phyloP scores from a whole-genome alignment of 2,113 vertebrate species.

The Mola mola region DNA sequence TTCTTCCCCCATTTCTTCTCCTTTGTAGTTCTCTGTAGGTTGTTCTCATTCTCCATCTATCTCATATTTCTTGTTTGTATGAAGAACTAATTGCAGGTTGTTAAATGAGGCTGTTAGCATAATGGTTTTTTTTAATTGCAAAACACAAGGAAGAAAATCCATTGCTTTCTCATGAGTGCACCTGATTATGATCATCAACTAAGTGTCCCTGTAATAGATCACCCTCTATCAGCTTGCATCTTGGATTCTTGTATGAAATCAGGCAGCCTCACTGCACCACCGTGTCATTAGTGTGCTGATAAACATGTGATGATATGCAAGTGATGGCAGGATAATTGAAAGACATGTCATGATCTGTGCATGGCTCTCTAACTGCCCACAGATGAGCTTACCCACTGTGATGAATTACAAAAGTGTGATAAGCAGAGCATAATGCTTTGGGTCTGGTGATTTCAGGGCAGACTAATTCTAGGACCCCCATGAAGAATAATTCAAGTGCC shows the following conservation, averaged over 20 bases:
- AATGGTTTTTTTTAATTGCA: conserved; percentile 39
- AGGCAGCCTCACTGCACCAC: not conserved
- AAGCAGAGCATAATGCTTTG: conserved; percentile 12
- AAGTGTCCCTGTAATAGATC: conserved; percentile 7
- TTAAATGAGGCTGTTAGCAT: conserved; percentile 56
- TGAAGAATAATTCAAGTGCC: conserved; percentile 29
- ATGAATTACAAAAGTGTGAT: conserved; percentile 45
- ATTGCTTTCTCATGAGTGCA: conserved; percentile 20
- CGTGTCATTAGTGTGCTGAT: not conserved
- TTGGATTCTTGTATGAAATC: not conserved
- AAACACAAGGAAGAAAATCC: conserved; percentile 4
- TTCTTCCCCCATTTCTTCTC: conserved; percentile 14
- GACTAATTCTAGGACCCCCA: conserved; percentile 31
- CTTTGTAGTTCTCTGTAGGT: conserved; percentile 26
- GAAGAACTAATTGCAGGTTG: conserved; percentile 56
- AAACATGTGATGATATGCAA: not conserved
- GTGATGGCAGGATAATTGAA: conserved; percentile 51
- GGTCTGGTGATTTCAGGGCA: conserved; percentile 19
- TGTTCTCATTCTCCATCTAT: conserved; percentile 32
- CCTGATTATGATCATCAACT: conserved; percentile 21
- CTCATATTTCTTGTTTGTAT: conserved; percentile 30
- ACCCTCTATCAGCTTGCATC: no score
- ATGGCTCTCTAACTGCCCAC: conserved; percentile 25
- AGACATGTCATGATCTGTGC: conserved; percentile 41
- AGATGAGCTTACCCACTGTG: conserved; percentile 47